These are phyloP conservation scores for Potamarius usumacintae DNA, from an alignment of 2,113 vertebrate genomes.

Conservation along the genomic window DNA sequence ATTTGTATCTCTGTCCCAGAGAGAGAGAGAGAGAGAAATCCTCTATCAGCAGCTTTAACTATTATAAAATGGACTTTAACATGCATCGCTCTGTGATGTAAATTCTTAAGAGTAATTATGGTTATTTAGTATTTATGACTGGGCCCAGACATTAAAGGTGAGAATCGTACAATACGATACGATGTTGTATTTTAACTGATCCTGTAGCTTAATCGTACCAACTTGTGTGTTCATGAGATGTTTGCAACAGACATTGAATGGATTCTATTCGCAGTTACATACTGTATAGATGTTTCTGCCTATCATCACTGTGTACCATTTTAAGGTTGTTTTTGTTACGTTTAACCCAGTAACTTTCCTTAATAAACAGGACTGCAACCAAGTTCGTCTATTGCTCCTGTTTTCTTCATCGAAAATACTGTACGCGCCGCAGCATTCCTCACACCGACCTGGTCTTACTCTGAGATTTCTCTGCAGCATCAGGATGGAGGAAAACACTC, in stretches of 20 bases:
- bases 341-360: constrained; percentile 26
- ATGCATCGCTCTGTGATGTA: neutral
- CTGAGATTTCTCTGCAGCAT: neutral
- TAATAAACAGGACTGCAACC: constrained; percentile 39
- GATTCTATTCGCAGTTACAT: constrained; percentile 4
- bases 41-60: neutral
- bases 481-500: neutral
- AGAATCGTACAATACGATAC: neutral
- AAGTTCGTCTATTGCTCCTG: neutral
- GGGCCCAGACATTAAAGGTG: constrained; percentile 1
- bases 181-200: constrained; percentile 25
- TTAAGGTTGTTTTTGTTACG: neutral
- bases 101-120: neutral
- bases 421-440: neutral
- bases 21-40: neutral
- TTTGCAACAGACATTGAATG: neutral
- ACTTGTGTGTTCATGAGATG: neutral
- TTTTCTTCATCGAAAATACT: neutral
- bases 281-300: constrained; percentile 24
- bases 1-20: constrained; percentile 17
- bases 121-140: constrained; percentile 2
- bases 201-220: constrained; percentile 20
- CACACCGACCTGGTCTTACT: neutral
- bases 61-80: neutral
- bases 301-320: constrained; percentile 1